phyloP scores from a whole-genome alignment of 2,113 vertebrate genomes.

The Daubentonia madagascariensis region DNA sequence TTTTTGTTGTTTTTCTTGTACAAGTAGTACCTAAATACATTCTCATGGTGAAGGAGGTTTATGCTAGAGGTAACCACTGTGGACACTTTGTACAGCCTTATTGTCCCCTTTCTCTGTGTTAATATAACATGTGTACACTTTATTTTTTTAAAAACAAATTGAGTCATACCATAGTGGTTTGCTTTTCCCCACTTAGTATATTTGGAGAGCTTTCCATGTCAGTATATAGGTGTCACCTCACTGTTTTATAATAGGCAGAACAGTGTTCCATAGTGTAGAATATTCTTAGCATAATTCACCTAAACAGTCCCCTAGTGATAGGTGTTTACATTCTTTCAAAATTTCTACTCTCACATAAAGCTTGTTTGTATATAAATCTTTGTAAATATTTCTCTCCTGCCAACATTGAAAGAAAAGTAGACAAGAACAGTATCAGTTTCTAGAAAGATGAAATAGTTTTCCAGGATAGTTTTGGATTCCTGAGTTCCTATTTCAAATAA shows the following conservation, averaged over 20 bases:
- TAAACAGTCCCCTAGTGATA: not conserved
- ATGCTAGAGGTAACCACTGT: not conserved
- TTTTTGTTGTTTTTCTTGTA: not conserved
- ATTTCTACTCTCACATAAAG: not conserved
- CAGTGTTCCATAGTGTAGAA: not conserved
- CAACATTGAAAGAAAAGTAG: not conserved
- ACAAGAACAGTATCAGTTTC: not conserved
- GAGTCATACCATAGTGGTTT: not conserved
- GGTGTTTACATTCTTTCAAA: not conserved
- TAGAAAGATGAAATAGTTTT: conserved; percentile 26
- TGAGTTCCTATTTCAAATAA: not conserved
- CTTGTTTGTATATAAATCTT: not conserved
- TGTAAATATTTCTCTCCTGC: not conserved
- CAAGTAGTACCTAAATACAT: not conserved
- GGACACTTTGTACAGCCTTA: not conserved
- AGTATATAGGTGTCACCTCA: not conserved
- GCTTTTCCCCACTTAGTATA: not conserved
- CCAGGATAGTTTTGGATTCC: not conserved
- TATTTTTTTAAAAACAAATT: not conserved
- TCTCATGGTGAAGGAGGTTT: not conserved
- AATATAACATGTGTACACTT: not conserved
- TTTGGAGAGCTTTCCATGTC: not conserved
- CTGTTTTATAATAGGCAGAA: not conserved
- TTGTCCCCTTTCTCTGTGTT: not conserved
- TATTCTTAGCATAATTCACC: not conserved